Evolutionary conservation across 2,888 invertebrate genomes (phyloP).

Genomic region (Leptinotarsa haldemani): DNA sequence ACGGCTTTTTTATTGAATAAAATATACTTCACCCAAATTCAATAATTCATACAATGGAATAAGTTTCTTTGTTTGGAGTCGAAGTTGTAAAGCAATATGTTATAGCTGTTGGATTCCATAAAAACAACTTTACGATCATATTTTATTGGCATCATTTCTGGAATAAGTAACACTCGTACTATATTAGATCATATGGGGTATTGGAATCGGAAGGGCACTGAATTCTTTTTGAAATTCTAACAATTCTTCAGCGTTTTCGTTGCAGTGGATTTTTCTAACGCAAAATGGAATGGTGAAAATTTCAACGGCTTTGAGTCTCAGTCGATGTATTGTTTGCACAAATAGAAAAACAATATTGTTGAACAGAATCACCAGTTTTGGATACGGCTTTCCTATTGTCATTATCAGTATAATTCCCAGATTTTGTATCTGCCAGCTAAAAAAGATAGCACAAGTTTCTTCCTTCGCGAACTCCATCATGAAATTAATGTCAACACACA

Average conservation of each 20-base stretch:
- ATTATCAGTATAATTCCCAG: too few relatives aligned
- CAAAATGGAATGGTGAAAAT: not conserved
- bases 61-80: slow-evolving; percentile 42
- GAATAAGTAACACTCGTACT: slow-evolving; percentile 57
- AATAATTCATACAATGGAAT: slow-evolving; percentile 38
- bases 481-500: too few relatives aligned
- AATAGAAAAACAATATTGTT: too few relatives aligned
- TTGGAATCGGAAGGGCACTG: slow-evolving; percentile 54
- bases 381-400: too few relatives aligned
- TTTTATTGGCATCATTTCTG: slow-evolving; percentile 57
- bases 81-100: slow-evolving; percentile 51
- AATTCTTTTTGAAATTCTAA: slow-evolving; percentile 59
- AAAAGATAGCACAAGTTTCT: too few relatives aligned
- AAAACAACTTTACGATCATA: slow-evolving; percentile 56
- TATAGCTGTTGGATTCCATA: slow-evolving; percentile 54
- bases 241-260: slow-evolving; percentile 52
- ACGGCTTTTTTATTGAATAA: slow-evolving; percentile 42
- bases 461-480: too few relatives aligned
- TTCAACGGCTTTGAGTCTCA: not conserved
- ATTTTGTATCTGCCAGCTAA: too few relatives aligned
- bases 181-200: slow-evolving; percentile 56
- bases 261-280: slow-evolving; percentile 48
- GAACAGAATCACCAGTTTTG: too few relatives aligned
- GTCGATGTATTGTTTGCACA: too few relatives aligned
- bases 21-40: slow-evolving; percentile 39